Conservation (phyloP, 2,113 vertebrate genomes). For the Cyprinodon variegatus region DNA sequence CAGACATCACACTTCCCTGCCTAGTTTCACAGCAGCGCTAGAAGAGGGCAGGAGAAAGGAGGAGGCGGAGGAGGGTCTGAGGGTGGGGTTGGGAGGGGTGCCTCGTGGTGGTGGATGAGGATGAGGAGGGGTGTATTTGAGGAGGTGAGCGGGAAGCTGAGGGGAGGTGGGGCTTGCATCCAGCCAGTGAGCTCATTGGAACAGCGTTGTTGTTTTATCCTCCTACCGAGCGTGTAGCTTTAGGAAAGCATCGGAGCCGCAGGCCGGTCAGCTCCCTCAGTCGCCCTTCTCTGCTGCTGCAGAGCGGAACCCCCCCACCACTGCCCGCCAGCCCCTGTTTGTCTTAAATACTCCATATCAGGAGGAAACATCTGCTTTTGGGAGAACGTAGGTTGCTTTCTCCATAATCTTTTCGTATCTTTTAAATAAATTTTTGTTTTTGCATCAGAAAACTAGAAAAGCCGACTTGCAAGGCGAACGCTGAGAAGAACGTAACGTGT, state of each 20-base stretch:
- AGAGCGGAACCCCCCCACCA: slow-evolving; percentile 42
- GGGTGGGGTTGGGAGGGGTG: slow-evolving; percentile 56
- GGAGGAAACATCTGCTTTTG: background rate
- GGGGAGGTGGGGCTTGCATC: slow-evolving; percentile 87
- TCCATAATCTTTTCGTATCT: background rate
- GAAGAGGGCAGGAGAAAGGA: slow-evolving; percentile 73
- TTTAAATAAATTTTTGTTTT: background rate
- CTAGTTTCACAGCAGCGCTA: slow-evolving; percentile 80
- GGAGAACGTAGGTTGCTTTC: background rate
- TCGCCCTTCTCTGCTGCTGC: slow-evolving; percentile 52
- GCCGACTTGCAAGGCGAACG: background rate
- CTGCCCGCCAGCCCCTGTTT: background rate
- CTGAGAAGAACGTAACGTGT: background rate
- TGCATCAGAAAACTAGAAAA: background rate
- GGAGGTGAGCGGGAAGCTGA: slow-evolving; percentile 73
- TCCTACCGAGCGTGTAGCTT: slow-evolving; percentile 85
- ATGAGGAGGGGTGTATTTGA: slow-evolving; percentile 48
- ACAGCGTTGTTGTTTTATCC: slow-evolving; percentile 85
- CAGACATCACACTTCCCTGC: slow-evolving; percentile 83
- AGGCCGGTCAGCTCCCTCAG: slow-evolving; percentile 66
- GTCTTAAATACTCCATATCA: background rate
- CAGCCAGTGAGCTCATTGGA: slow-evolving; percentile 98
- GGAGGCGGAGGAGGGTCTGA: slow-evolving; percentile 64
- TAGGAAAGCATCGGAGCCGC: slow-evolving; percentile 89
- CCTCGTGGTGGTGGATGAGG: slow-evolving; percentile 50